Evolutionary conservation across 2,797 vertebrate species (phyloP), one percentile per base, ranked within the genome.

Genomic region (Pogoniulus pusillus): DNA sequence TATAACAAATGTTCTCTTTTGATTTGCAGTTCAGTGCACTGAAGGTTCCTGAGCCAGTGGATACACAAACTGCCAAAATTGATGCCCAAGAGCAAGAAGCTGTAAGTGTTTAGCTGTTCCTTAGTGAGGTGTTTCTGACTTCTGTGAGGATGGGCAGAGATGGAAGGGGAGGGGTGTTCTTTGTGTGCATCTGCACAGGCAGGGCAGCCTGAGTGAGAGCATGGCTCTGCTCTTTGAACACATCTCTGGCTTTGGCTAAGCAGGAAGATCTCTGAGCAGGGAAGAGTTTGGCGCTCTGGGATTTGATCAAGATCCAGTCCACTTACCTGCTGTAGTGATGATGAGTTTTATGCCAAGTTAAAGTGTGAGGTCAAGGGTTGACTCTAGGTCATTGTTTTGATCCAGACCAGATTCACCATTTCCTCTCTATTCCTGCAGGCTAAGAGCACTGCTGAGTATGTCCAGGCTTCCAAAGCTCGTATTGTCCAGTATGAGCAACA

Each of bases 21-120:
- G 22, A 49, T 49, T 49, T 24, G 23, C 47, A 49, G 47, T 49
- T 98, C 89, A 98, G 93, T 49, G 98, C 97, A 7, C 94, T 99
- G 57, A 96, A 97, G 92, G 39, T 99, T 91, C 98, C 99, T n/a
- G 93, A 98, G 92, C 98, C 99, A 3, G 97, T 97, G 79, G 99
- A 99, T 89, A 99, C 98, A 10, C 98, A 98, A 30, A 97, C 97
- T 1, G 96, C 82, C 22, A 95, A 96, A 84, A 98, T 99, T 76
- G 95, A 97, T 62, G 53, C 95, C n/a, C 98, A 99, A 93, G 98
- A 99, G 87, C 94, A 96, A 59, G 99, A 99, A 87, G 76, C 98
- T 90, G 99, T 99, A 93, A 98, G 99, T 98, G 30, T 51, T 77
- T 22, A n/a, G 6, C 17, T 32, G 23, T 45, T 72, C 10, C 37